A percentile compares a stretch with the other conserved stretches of the same genome.
Evolutionary conservation across 2,113 vertebrate genomes (phyloP).

Genomic region (Neoarius graeffei): DNA sequence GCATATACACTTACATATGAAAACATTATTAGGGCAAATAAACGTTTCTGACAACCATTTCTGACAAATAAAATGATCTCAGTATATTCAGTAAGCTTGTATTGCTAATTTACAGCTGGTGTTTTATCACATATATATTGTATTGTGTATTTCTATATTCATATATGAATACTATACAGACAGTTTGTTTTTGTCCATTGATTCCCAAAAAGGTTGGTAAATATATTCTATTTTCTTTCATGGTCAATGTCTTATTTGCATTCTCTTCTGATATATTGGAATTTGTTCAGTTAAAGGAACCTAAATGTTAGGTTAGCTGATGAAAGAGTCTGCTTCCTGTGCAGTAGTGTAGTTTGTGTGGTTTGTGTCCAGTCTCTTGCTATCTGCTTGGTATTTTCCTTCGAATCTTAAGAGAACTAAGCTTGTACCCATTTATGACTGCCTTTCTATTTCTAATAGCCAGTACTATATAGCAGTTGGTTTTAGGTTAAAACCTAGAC

Average conservation of each 20-base stretch:
- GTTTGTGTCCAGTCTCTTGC: constrained; percentile 41
- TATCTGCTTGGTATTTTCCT: constrained; percentile 12
- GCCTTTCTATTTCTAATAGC: constrained; percentile 31
- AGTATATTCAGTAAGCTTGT: constrained; percentile 71
- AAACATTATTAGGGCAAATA: constrained; percentile 55
- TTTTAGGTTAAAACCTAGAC: constrained; percentile 23
- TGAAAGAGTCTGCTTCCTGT: constrained; percentile 63
- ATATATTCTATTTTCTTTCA: constrained; percentile 16
- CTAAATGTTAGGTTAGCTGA: constrained; percentile 45
- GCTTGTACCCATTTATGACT: constrained; percentile 26
- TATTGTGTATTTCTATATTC: constrained; percentile 74
- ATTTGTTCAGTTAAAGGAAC: constrained; percentile 43
- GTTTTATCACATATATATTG: constrained; percentile 68
- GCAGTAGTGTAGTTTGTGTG: constrained; percentile 59
- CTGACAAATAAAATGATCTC: constrained; percentile 16
- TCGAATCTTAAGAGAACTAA: constrained; percentile 39
- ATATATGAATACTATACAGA: constrained; percentile 74
- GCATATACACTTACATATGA: not conserved
- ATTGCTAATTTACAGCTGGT: constrained; percentile 72
- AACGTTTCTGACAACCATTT: constrained; percentile 57
- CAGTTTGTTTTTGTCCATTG: constrained; percentile 65
- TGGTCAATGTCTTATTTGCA: constrained; percentile 53
- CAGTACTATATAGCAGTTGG: constrained; percentile 18
- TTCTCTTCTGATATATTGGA: constrained; percentile 56
- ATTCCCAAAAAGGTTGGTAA: constrained; percentile 60